A percentile compares a stretch with the other conserved stretches of the same genome.
These are phyloP conservation scores for Biston betularia DNA, from an alignment of 2,888 invertebrate genomes.

Conservation along the genomic window DNA sequence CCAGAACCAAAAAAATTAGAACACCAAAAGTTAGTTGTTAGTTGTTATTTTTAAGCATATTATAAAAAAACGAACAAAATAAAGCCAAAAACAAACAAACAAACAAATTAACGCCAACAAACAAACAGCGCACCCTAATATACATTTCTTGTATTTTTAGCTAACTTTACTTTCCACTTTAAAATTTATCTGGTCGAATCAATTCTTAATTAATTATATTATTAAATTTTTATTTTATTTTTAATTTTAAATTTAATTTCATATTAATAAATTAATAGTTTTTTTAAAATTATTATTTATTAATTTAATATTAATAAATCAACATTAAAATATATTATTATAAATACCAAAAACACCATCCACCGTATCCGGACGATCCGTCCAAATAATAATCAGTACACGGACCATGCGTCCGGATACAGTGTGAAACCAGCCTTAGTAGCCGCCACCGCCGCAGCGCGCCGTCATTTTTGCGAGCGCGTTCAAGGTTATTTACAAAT, in stretches of 20 bases:
- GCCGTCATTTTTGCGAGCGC: neutral
- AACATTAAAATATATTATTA: conserved; percentile 1
- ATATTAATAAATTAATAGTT: too few relatives aligned
- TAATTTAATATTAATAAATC: neutral
- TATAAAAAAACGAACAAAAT: neutral
- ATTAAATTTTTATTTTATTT: neutral
- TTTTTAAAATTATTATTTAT: too few relatives aligned
- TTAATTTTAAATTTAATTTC: neutral
- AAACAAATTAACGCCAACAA: neutral
- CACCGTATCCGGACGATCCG: conserved; percentile 1
- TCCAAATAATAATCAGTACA: neutral
- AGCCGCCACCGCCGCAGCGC: neutral
- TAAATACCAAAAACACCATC: neutral
- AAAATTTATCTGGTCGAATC: neutral
- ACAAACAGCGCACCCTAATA: neutral
- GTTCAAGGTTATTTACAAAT: conserved; percentile 1
- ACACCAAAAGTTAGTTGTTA: conserved; percentile 1
- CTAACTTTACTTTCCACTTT: conserved; percentile 1
- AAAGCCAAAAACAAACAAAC: neutral
- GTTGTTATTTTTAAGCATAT: conserved; percentile 1
- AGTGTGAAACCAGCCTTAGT: conserved; percentile 3
- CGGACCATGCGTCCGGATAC: conserved; percentile 1
- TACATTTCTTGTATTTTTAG: neutral
- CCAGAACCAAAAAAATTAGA: neutral
- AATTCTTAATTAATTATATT: too few relatives aligned